These are phyloP conservation scores for Rhorus exstirpatorius DNA, from an alignment of 2,888 invertebrate genomes.

Conservation along the genomic window DNA sequence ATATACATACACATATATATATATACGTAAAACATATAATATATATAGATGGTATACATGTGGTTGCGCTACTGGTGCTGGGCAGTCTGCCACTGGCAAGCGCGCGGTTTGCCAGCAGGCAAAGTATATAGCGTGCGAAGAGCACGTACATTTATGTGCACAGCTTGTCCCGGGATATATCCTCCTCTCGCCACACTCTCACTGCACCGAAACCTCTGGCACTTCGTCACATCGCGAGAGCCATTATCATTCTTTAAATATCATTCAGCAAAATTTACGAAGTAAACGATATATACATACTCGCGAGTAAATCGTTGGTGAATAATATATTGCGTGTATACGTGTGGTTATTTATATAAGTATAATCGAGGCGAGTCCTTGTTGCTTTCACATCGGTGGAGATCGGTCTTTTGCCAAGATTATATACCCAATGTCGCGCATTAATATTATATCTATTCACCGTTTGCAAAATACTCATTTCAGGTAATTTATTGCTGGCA, in stretches of 20 bases:
- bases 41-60: slow-evolving; percentile 42
- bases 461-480: neutral
- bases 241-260: slow-evolving; percentile 71
- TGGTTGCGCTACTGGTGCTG: slow-evolving; percentile 46
- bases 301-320: slow-evolving; percentile 58
- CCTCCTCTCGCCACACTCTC: slow-evolving; percentile 5
- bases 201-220: slow-evolving; percentile 54
- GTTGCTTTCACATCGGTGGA: slow-evolving; percentile 18
- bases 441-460: slow-evolving; percentile 2
- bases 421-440: slow-evolving; percentile 11
- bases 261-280: slow-evolving; percentile 63
- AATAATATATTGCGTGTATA: slow-evolving; percentile 43
- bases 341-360: slow-evolving; percentile 3
- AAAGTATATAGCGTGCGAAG: slow-evolving; percentile 62
- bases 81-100: slow-evolving; percentile 66
- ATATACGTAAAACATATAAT: no score
- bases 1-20: slow-evolving; percentile 18
- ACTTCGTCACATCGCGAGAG: slow-evolving; percentile 65
- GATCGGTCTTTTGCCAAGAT: slow-evolving; percentile 46
- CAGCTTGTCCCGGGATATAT: slow-evolving; percentile 67
- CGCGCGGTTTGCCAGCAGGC: slow-evolving; percentile 42
- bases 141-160: slow-evolving; percentile 71
- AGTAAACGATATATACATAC: slow-evolving; percentile 53
- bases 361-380: slow-evolving; percentile 17
- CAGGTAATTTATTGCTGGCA: neutral